Evolutionary conservation across 2,888 invertebrate genomes (phyloP).

Genomic region (Heliconius sara): DNA sequence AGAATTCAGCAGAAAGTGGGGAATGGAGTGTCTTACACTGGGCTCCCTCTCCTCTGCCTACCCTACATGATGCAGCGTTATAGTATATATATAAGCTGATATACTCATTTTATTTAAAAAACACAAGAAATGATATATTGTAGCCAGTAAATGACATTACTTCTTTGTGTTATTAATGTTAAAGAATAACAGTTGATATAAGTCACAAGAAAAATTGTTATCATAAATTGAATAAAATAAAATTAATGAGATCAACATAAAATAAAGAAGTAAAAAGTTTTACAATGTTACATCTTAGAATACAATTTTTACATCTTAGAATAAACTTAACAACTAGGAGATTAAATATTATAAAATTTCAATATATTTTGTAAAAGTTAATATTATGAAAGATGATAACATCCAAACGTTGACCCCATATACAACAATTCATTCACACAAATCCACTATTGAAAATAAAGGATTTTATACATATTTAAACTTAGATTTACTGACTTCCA

Average conservation of each 20-base stretch:
- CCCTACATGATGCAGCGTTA: too few species aligned
- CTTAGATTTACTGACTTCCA: too few species aligned
- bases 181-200: background rate
- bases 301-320: background rate
- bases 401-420: too few species aligned
- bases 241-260: slow-evolving; percentile 16
- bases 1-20: too few species aligned
- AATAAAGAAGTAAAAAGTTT: background rate
- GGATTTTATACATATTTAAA: background rate
- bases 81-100: too few species aligned
- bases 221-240: background rate
- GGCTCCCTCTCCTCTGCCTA: too few species aligned
- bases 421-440: background rate
- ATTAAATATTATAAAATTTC: background rate
- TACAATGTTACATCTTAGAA: background rate
- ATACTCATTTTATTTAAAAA: too few species aligned
- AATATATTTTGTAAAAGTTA: background rate
- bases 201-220: background rate
- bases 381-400: background rate
- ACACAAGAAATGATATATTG: too few species aligned
- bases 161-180: background rate
- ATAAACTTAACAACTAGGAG: slow-evolving; percentile 14
- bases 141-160: background rate
- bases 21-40: too few species aligned
- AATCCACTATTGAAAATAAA: background rate